Percentiles rank a stretch among this genome's conserved stretches.
phyloP scores from a whole-genome alignment of 2,888 invertebrate genomes.

The Leptogaster cylindrica region DNA sequence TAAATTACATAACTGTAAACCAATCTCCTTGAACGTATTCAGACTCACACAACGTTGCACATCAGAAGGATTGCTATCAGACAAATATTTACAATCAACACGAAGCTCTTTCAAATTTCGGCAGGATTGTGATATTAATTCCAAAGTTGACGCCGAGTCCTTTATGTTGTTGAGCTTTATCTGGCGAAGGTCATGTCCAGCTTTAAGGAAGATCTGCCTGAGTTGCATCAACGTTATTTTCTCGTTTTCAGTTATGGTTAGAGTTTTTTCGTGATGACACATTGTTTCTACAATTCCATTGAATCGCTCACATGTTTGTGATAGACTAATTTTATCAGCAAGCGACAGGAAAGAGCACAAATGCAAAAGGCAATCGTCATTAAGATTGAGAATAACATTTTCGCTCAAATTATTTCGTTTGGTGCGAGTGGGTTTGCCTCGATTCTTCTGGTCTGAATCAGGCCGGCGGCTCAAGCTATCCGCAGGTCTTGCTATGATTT shows the following conservation, averaged over 20 bases:
- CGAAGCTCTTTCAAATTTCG: too few species aligned
- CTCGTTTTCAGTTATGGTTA: conserved; percentile 23
- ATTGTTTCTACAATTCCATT: conserved; percentile 35
- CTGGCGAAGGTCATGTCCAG: conserved; percentile 38
- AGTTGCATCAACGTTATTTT: conserved; percentile 44
- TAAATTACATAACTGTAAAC: conserved; percentile 35
- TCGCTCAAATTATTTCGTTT: too few species aligned
- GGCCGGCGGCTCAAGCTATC: too few species aligned
- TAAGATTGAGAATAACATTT: conserved; percentile 41
- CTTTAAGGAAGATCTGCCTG: conserved; percentile 26
- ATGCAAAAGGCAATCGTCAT: conserved; percentile 46
- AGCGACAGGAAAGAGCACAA: conserved; percentile 43
- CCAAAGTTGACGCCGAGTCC: neutral
- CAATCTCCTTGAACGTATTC: too few species aligned
- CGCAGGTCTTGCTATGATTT: too few species aligned
- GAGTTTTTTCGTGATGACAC: conserved; percentile 31
- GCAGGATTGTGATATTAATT: too few species aligned
- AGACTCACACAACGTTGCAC: too few species aligned
- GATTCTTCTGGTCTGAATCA: too few species aligned
- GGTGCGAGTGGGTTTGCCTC: too few species aligned
- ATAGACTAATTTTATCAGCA: conserved; percentile 39
- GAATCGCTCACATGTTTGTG: conserved; percentile 39
- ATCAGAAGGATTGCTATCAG: too few species aligned
- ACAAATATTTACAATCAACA: too few species aligned
- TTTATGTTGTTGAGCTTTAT: neutral